Conservation (phyloP, 2,888 invertebrate species). For the Cheilosia soror region DNA sequence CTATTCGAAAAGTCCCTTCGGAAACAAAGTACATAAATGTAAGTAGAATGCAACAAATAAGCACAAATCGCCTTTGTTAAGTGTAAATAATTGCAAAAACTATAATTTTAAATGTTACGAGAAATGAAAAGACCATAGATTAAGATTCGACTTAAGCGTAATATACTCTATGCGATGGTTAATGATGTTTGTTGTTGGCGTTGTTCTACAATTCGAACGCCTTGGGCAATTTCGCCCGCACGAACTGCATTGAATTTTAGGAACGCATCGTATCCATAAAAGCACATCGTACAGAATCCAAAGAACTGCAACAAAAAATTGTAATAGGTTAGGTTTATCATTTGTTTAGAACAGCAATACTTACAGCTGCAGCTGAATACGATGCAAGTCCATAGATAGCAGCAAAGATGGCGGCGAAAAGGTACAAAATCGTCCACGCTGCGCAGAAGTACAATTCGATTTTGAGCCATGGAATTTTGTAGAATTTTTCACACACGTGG, state of each 20-base stretch:
- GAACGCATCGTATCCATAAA: conserved; percentile 91
- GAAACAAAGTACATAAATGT: conserved; percentile 18
- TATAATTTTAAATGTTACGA: conserved; percentile 42
- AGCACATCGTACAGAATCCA: conserved; percentile 91
- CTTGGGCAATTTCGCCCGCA: conserved; percentile 90
- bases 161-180: conserved; percentile 64
- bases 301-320: conserved; percentile 88
- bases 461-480: conserved; percentile 93
- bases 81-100: conserved; percentile 61
- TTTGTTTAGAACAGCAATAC: conserved; percentile 77
- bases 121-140: conserved; percentile 10
- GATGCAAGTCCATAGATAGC: conserved; percentile 86
- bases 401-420: conserved; percentile 90
- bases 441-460: conserved; percentile 91
- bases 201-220: conserved; percentile 80
- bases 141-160: conserved; percentile 1
- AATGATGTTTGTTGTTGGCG: conserved; percentile 74
- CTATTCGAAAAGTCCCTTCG: neutral
- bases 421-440: conserved; percentile 89
- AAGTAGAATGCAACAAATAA: conserved; percentile 54
- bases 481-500: conserved; percentile 93
- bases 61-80: conserved; percentile 45
- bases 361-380: conserved; percentile 88
- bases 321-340: conserved; percentile 1
- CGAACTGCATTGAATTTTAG: conserved; percentile 89